A percentile compares a stretch with the other conserved stretches of the same genome.
Conservation (phyloP, 2,113 vertebrate species). For the Hippocampus abdominalis region DNA sequence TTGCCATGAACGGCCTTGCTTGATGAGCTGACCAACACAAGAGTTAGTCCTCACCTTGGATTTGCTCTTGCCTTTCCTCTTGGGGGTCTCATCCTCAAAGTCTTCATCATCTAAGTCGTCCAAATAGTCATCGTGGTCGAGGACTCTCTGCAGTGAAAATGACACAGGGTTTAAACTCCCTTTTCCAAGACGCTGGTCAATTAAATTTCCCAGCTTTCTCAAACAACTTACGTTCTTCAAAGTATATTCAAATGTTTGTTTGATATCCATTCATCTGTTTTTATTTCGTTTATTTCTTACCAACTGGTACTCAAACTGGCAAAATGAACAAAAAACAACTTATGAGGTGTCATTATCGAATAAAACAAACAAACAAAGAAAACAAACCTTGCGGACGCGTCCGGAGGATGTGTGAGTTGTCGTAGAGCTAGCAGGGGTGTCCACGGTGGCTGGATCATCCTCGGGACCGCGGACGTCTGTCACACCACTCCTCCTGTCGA, state of each 20-base stretch:
- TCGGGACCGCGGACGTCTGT: slow-evolving; percentile 77
- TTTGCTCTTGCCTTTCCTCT: slow-evolving; percentile 90
- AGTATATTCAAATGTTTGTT: neutral
- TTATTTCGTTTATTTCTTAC: neutral
- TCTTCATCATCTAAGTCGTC: slow-evolving; percentile 95
- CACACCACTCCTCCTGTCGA: slow-evolving; percentile 79
- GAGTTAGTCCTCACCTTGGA: slow-evolving; percentile 78
- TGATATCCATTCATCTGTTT: neutral
- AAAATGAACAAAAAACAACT: neutral
- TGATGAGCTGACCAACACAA: neutral
- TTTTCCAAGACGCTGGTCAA: neutral
- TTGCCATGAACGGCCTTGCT: neutral
- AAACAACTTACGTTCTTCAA: neutral
- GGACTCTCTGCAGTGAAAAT: slow-evolving; percentile 76
- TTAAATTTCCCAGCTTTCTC: neutral
- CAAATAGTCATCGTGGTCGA: slow-evolving; percentile 95
- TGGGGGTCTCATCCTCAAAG: slow-evolving; percentile 94
- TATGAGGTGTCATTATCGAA: neutral
- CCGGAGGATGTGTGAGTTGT: slow-evolving; percentile 76
- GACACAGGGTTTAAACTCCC: neutral
- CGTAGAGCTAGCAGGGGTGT: slow-evolving; percentile 77
- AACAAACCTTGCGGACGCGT: slow-evolving; percentile 80
- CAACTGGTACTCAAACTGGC: neutral
- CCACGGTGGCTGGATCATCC: slow-evolving; percentile 81
- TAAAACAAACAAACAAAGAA: neutral